Conservation (phyloP, 2,888 invertebrate species). For the Geophilus truncorum region DNA sequence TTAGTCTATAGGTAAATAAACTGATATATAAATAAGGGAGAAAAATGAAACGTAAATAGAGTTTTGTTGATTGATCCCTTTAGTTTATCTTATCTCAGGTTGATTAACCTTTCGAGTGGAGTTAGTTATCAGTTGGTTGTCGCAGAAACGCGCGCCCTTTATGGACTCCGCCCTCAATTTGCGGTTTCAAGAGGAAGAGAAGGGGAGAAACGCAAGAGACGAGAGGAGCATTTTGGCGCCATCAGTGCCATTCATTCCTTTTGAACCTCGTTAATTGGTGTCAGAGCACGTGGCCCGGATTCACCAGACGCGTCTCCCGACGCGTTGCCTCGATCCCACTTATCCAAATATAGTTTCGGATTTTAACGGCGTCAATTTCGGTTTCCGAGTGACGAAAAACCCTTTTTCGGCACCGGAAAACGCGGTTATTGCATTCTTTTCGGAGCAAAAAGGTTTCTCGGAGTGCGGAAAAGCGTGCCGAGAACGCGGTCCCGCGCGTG, state of each 20-base stretch:
- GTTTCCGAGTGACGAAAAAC: background rate
- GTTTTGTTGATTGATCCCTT: background rate
- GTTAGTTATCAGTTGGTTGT: background rate
- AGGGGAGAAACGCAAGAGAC: background rate
- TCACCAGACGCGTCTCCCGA: background rate
- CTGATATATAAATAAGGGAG: background rate
- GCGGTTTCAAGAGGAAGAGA: background rate
- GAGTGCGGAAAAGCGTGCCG: background rate
- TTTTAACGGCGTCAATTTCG: background rate
- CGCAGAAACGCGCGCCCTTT: background rate
- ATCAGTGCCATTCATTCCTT: constrained; percentile 24
- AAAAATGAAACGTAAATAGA: background rate
- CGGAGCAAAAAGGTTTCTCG: background rate
- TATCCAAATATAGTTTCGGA: background rate
- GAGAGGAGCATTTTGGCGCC: constrained; percentile 15
- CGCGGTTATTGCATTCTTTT: too few species aligned
- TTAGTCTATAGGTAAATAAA: background rate
- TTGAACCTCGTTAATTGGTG: constrained; percentile 12
- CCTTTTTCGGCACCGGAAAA: too few species aligned
- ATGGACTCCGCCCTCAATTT: background rate
- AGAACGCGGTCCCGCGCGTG: background rate
- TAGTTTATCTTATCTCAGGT: constrained; percentile 4
- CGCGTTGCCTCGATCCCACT: background rate
- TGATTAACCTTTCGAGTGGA: constrained; percentile 25
- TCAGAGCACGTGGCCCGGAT: constrained; percentile 18